phyloP scores from a whole-genome alignment of 2,888 invertebrate species.

The Cheilosia soror region DNA sequence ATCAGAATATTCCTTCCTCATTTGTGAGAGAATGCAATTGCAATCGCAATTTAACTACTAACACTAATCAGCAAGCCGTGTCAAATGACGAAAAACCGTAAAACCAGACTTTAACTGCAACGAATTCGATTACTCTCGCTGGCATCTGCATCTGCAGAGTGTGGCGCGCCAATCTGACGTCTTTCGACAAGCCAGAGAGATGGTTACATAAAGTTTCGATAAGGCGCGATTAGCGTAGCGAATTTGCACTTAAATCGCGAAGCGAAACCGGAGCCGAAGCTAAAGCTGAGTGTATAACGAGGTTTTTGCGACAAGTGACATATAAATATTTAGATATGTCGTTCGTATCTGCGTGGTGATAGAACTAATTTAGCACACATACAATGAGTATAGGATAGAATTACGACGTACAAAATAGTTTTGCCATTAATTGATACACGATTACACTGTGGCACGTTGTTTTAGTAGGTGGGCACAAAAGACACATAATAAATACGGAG shows the following conservation, averaged over 20 bases:
- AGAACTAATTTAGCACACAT: too few relatives aligned
- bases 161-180: neutral
- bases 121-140: constrained; percentile 53
- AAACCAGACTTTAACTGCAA: constrained; percentile 56
- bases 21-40: neutral
- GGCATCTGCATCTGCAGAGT: neutral
- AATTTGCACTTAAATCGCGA: constrained; percentile 71
- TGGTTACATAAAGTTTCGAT: constrained; percentile 49
- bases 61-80: constrained; percentile 64
- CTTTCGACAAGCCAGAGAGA: neutral
- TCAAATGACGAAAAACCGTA: constrained; percentile 52
- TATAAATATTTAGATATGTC: constrained; percentile 39
- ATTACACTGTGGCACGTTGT: constrained; percentile 21
- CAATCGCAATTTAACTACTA: constrained; percentile 48
- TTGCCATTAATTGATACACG: neutral
- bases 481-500: neutral
- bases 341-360: constrained; percentile 50
- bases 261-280: constrained; percentile 61
- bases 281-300: constrained; percentile 27
- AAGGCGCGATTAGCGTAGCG: constrained; percentile 71
- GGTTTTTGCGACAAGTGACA: neutral
- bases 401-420: too few relatives aligned
- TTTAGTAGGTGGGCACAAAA: constrained; percentile 17
- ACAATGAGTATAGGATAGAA: constrained; percentile 22
- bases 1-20: constrained; percentile 40